A percentile compares a stretch with the other conserved stretches of the same genome.
Evolutionary conservation across 2,797 vertebrate genomes (phyloP).

Genomic region (Semaprochilodus insignis): DNA sequence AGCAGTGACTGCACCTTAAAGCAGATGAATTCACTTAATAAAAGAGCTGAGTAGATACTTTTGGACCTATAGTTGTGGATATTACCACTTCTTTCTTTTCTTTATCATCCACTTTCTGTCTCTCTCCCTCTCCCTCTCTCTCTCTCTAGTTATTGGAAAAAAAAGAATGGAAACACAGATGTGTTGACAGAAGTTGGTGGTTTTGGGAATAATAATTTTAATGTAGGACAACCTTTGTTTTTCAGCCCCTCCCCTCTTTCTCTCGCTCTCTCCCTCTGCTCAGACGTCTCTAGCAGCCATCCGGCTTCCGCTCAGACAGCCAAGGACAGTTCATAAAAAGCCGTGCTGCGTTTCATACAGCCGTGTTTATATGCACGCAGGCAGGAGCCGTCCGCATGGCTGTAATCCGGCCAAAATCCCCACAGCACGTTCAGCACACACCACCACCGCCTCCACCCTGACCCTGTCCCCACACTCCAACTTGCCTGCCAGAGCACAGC

Average conservation of each 20-base stretch:
- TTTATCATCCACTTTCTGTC: neutral
- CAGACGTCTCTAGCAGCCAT: conserved; percentile 36
- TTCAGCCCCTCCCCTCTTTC: conserved; percentile 4
- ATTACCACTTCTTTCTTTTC: neutral
- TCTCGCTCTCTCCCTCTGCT: neutral
- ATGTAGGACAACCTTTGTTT: neutral
- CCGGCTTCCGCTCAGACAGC: conserved; percentile 61
- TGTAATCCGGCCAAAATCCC: conserved; percentile 56
- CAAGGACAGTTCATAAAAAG: conserved; percentile 70
- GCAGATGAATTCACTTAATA: no score
- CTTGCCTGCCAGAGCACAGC: conserved; percentile 67
- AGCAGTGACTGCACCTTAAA: no score
- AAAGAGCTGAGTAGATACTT: no score
- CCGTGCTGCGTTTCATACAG: conserved; percentile 3
- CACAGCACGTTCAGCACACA: conserved; percentile 38
- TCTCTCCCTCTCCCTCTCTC: neutral
- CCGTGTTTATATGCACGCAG: conserved; percentile 35
- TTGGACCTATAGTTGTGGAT: no score
- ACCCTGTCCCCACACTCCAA: neutral
- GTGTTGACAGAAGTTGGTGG: no score
- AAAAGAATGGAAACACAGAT: conserved; percentile 7
- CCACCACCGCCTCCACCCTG: conserved; percentile 12
- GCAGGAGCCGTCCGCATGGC: conserved; percentile 40
- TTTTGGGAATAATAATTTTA: no score
- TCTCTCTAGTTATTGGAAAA: neutral